Percentiles rank a stretch among this genome's conserved stretches.
Conservation (phyloP, 2,113 vertebrate species). For the Pontoporia blainvillei region DNA sequence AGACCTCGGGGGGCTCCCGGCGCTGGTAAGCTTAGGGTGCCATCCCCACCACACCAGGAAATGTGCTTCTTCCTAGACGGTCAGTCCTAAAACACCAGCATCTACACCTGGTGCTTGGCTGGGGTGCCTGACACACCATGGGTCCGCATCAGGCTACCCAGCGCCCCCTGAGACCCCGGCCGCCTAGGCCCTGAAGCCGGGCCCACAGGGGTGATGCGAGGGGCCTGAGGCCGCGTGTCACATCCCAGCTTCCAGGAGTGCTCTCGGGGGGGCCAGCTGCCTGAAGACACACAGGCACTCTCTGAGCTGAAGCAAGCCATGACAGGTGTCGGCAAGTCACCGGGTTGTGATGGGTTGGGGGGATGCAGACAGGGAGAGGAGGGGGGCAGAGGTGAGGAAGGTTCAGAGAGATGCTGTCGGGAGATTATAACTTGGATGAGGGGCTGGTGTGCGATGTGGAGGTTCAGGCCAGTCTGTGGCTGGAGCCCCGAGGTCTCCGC, state of each 20-base stretch:
- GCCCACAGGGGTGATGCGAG: not conserved
- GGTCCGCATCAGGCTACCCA: not conserved
- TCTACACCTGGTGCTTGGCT: not conserved
- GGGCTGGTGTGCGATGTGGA: too few relatives aligned
- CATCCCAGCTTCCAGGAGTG: too few relatives aligned
- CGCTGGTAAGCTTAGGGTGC: not conserved
- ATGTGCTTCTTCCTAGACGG: not conserved
- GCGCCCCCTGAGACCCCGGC: too few relatives aligned
- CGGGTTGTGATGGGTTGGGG: too few relatives aligned
- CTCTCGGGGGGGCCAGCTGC: not conserved
- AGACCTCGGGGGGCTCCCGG: not conserved
- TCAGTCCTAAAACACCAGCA: not conserved
- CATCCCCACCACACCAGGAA: not conserved
- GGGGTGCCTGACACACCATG: not conserved
- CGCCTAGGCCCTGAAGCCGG: not conserved
- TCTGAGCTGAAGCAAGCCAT: not conserved
- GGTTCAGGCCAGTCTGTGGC: too few relatives aligned
- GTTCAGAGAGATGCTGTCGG: not conserved
- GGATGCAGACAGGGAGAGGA: not conserved
- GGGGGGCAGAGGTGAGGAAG: not conserved
- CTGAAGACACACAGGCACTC: not conserved
- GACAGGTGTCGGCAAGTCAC: not conserved
- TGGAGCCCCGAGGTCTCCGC: rapidly evolving
- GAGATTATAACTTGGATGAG: not conserved
- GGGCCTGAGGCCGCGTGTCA: not conserved